Evolutionary conservation across 2,113 vertebrate genomes (phyloP), one percentile per base, ranked within the genome.

Genomic region (Neoarius graeffei): DNA sequence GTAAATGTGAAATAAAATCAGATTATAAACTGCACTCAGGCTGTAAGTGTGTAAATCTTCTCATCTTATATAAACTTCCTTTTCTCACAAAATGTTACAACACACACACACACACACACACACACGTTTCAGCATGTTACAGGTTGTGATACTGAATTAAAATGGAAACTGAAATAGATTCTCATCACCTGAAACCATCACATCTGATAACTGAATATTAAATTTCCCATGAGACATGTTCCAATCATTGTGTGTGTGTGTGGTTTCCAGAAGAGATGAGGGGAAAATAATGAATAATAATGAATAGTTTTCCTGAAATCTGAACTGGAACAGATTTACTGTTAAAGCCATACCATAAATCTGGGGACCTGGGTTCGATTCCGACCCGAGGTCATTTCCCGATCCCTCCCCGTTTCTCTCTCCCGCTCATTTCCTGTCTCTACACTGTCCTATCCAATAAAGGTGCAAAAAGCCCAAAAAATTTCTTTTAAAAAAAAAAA

Each of bases 1-100:
- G 35, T 42, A 42, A 42, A 42, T 1, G 4, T 7, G 0, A 69
- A 30, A 69, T 20, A 20, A 73, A 42, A 74, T 48, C 27, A 13
- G n/a, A 15, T 27, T 69, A 10, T 71, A 15, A 74, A 74, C 71
- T 48, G 9, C 69, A 42, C 30, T 42, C 67, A 71, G 67, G n/a
- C 3, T 59, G 15, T 59, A 59, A n/a, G 66, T 42, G 69, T 73
- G 30, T 71, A 19, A 42, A 73, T 73, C 69, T 73, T 19, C 42
- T 25, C 25, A 25, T 76, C 73, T 76, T 76, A 25, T 76, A 52
- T 76, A 76, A 76, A 76, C 73, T 76, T 76, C 73, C 73, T 52
- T 76, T 76, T 50, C 42, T 13, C 52, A 76, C 42, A 76, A 20
- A 50, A 50, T 76, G 73, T 76, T 76, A 42, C 35, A 50, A 25